phyloP scores from a whole-genome alignment of 92 coral and sea anemone genomes.

The Phenganax subtilis region DNA sequence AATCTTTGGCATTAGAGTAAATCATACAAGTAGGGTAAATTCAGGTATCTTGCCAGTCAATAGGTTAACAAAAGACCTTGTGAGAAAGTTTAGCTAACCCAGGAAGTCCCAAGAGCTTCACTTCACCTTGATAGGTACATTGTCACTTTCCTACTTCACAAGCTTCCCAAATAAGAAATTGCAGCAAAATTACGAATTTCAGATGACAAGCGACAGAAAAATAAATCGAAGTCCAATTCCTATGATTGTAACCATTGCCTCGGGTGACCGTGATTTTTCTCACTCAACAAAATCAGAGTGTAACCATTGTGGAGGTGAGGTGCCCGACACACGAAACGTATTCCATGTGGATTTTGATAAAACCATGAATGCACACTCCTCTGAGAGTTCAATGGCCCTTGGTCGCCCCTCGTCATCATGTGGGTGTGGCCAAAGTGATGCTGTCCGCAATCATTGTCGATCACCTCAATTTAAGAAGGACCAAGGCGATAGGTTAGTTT shows the following conservation, averaged over 20 bases:
- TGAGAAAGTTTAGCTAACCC: no score
- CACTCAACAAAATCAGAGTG: slow-evolving; percentile 33
- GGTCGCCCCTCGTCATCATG: slow-evolving; percentile 23
- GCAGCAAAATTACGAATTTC: neutral
- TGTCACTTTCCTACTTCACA: neutral
- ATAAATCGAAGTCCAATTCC: slow-evolving; percentile 36
- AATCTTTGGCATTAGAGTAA: no score
- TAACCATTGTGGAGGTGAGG: slow-evolving; percentile 40
- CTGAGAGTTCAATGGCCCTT: slow-evolving; percentile 15
- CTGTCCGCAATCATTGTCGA: slow-evolving; percentile 4
- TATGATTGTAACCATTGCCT: slow-evolving; percentile 36
- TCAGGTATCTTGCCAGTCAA: no score
- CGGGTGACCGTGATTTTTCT: slow-evolving; percentile 38
- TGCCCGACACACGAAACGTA: slow-evolving; percentile 35
- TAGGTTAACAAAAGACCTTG: no score
- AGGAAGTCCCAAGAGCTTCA: no score
- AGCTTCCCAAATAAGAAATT: neutral
- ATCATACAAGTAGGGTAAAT: no score
- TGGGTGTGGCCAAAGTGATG: slow-evolving; percentile 27
- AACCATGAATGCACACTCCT: neutral
- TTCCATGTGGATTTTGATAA: slow-evolving; percentile 30
- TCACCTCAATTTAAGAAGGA: slow-evolving; percentile 36
- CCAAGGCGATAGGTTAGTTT: slow-evolving; percentile 22
- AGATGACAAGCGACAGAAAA: slow-evolving; percentile 34
- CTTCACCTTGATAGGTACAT: neutral